Evolutionary conservation across 2,797 vertebrate genomes (phyloP).

Genomic region (Propithecus deckenii): DNA sequence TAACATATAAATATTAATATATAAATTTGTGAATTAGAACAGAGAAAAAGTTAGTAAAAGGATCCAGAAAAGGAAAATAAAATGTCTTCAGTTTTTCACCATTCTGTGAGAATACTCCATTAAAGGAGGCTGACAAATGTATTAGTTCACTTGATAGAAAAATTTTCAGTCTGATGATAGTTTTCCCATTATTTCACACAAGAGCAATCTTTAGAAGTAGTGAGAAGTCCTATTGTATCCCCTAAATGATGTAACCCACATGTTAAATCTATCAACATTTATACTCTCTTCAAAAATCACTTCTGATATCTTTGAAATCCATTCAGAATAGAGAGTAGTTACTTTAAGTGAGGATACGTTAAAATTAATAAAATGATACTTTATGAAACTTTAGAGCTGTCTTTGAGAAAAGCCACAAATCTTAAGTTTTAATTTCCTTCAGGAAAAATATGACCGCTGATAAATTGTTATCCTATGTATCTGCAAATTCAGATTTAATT

Average conservation of each 20-base stretch:
- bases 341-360: not conserved
- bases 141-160: not conserved
- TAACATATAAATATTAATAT: not conserved
- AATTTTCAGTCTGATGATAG: not conserved
- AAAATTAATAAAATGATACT: constrained; percentile 43
- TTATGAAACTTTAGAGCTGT: not conserved
- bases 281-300: not conserved
- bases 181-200: constrained; percentile 14
- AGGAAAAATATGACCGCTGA: not conserved
- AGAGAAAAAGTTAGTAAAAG: not conserved
- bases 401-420: not conserved
- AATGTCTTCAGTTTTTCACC: not conserved
- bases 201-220: not conserved
- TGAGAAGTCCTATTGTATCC: not conserved
- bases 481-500: not conserved
- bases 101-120: not conserved
- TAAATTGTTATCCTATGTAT: not conserved
- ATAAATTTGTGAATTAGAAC: not conserved
- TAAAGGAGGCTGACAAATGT: not conserved
- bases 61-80: not conserved
- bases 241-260: not conserved
- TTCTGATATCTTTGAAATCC: not conserved
- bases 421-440: constrained; percentile 4
- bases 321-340: not conserved
- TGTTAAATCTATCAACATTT: not conserved